Percentiles rank a stretch among this genome's conserved stretches.
Conservation (phyloP, 2,888 invertebrate genomes). For the Pandemis cinnamomeana region DNA sequence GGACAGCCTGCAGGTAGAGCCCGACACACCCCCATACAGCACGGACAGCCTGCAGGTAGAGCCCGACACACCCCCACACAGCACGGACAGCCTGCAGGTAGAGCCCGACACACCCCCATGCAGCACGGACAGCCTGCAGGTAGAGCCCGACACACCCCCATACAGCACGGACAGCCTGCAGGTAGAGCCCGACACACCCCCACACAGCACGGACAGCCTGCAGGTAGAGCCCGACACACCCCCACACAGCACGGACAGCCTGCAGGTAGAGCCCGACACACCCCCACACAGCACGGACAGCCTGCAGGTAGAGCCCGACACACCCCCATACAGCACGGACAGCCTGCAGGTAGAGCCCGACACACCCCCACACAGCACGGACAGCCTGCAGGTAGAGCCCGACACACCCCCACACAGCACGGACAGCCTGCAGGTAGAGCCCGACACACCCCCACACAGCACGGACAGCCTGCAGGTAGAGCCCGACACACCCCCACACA, state of each 20-base stretch:
- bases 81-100: too few species aligned
- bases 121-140: too few species aligned
- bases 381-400: slow-evolving; percentile 77
- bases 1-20: not conserved
- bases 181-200: too few species aligned
- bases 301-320: slow-evolving; percentile 75
- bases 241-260: slow-evolving; percentile 90
- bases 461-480: slow-evolving; percentile 60
- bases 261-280: slow-evolving; percentile 84
- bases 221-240: slow-evolving; percentile 86
- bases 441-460: too few species aligned
- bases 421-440: slow-evolving; percentile 60
- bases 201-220: too few species aligned
- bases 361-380: slow-evolving; percentile 92
- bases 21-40: not conserved
- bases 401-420: too few species aligned
- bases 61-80: too few species aligned
- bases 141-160: too few species aligned
- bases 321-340: slow-evolving; percentile 92
- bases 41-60: too few species aligned
- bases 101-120: too few species aligned
- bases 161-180: too few species aligned
- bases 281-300: slow-evolving; percentile 91
- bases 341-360: slow-evolving; percentile 77
- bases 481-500: too few species aligned